Conservation (phyloP, 2,888 invertebrate species). For the Galeopsomyia nigrocyanea region DNA sequence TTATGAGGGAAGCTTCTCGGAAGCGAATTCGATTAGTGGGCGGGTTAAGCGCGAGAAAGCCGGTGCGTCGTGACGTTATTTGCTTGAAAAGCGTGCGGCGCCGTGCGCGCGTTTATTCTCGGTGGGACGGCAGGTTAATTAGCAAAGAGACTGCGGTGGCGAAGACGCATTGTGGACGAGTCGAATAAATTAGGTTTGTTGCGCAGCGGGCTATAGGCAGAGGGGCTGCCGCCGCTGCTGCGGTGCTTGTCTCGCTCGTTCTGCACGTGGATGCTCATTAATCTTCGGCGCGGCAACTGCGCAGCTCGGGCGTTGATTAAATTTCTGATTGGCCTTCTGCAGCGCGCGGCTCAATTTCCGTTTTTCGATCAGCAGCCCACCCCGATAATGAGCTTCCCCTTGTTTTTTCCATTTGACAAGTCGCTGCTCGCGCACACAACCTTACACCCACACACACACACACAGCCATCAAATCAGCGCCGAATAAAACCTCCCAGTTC, state of each 20-base stretch:
- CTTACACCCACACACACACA: no score
- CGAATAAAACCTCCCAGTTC: constrained; percentile 19
- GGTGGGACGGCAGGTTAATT: no score
- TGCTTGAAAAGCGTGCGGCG: no score
- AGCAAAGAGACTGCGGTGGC: neutral
- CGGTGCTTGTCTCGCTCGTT: neutral
- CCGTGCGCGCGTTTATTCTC: no score
- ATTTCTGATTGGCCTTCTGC: constrained; percentile 38
- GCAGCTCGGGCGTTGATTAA: constrained; percentile 35
- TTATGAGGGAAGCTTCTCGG: no score
- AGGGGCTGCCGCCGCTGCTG: neutral
- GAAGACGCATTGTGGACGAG: neutral
- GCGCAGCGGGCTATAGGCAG: neutral
- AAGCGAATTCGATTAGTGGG: no score
- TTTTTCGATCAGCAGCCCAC: neutral
- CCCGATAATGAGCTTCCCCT: neutral
- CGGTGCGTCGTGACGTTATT: no score
- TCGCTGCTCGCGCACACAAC: neutral
- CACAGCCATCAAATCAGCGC: constrained; percentile 1
- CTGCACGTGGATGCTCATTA: constrained; percentile 36
- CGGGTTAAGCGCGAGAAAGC: no score
- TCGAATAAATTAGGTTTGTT: constrained; percentile 33
- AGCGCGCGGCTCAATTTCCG: constrained; percentile 13
- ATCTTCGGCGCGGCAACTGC: constrained; percentile 27
- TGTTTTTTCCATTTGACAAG: neutral